Base-by-base conservation (phyloP, 2,113 vertebrate species). In the Carettochelys insculpta region DNA sequence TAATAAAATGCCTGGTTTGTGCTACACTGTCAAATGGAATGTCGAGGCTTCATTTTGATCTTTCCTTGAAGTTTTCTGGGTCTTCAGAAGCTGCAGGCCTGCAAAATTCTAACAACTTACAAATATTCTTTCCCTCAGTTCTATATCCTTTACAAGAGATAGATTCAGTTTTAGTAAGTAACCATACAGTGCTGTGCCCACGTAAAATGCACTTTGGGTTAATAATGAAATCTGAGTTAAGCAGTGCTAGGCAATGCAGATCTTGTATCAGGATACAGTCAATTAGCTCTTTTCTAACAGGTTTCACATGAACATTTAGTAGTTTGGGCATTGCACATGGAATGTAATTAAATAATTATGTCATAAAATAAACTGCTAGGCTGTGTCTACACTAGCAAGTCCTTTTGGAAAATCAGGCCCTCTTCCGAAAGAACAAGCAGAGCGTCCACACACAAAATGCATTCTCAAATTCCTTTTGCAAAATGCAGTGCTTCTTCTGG, bases 181-280 rank as follows among this genome's bases (percentile, higher is more conserved):
- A 94, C 87, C 43, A 83, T 41, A 17, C 10, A 85, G 77, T 86
- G 68, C 51, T 34, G 71, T 87, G 48, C 81, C 83, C 93, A 61
- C 73, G 95, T 94, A 86, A 95, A 96, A 95, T 95, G 90, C 92
- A 41, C 45, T 89, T 45, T 85, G 79, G 27, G 86, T 93, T 94
- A 77, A 54, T 92, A 76, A 5, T 1, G 20, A 79, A 86, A 87
- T 89, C 43, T 75, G 87, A 80, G 91, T 86, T 84, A 83, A 83
- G 84, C 51, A 85, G 65, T n/a, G 31, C 53, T 61, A 85, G 47
- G 41, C 58, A 85, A 41, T 86, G 53, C 68, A 6, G 78, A 82
- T 73, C 85, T 90, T 65, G 85, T 65, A 90, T 38, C 34, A 94
- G 83, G 85, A 52, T n/a, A 79, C 51, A 51, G 16, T 58, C 86